Base-by-base conservation (phyloP, 2,113 vertebrate species). In the Prunella fulvescens region DNA sequence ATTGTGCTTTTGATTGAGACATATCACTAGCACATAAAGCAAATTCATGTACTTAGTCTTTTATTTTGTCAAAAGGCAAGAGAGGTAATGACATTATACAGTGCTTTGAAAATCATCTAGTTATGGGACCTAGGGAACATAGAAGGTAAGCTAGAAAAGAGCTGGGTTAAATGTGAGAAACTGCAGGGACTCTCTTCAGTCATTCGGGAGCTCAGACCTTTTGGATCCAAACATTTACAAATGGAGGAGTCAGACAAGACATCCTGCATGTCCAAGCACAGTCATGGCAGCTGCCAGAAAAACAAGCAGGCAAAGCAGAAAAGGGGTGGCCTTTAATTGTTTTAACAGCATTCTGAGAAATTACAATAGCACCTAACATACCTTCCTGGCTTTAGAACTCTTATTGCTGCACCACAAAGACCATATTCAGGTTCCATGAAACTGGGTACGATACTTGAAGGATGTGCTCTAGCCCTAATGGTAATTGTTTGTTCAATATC, bases 401-500 rank as follows among this genome's bases (percentile, higher is more conserved):
- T 76, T 7, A 9, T 54, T 85, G 26, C 16, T 70, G 12, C 14
- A 40, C 29, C 45, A 19, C 6, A 79, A 72, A 24, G 28, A 10
- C 26, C 42, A 20, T 20, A 56, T 76, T 72, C 33, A 60, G 37
- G 39, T 31, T 60, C n/a, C 13, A 18, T 72, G 37, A 56, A 51
- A 87, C 44, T 14, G 15, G n/a, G 24, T 45, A 57, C 12, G 79
- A 24, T 14, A 22, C 29, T 85, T 77, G 58, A 86, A 50, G 31
- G 19, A 81, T 54, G 12, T 73, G 23, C 15, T 90, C 31, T 56
- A 39, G 37, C 17, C 24, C 51, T 90, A 76, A 60, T 35, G 53
- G 57, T 81, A 74, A 93, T 64, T 86, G n/a, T 65, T 91, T 93
- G 15, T 53, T 93, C 88, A 48, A 48, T 91, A 93, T 79, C 40